Evolutionary conservation across 2,888 invertebrate genomes (phyloP).

Genomic region (Petrophora chlorosata): DNA sequence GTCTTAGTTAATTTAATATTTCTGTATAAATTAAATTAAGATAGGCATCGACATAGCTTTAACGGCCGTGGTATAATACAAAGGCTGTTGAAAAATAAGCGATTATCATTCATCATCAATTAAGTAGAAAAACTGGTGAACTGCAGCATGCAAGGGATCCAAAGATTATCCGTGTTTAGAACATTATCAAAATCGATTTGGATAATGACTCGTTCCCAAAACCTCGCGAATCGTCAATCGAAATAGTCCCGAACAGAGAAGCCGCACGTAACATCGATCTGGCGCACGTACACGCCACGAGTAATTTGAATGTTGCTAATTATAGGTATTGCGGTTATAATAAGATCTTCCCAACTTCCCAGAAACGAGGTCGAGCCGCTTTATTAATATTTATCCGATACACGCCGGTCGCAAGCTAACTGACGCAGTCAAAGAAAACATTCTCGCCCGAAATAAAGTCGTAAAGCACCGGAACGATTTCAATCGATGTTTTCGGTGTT

Average conservation of each 20-base stretch:
- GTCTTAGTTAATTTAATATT: no score
- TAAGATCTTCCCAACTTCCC: conserved; percentile 83
- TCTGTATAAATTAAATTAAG: no score
- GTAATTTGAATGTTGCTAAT: conserved; percentile 81
- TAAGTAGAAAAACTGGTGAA: no score
- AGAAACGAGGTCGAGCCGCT: conserved; percentile 81
- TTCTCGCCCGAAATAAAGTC: conserved; percentile 80
- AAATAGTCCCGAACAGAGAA: conserved; percentile 61
- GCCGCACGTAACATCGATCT: conserved; percentile 71
- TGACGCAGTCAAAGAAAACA: conserved; percentile 83
- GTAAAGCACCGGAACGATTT: conserved; percentile 80
- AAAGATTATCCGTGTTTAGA: conserved; percentile 22
- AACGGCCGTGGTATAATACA: no score
- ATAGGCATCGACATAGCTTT: no score
- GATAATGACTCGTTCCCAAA: conserved; percentile 47
- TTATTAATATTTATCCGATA: conserved; percentile 84
- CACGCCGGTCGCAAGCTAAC: conserved; percentile 76
- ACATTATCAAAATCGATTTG: conserved; percentile 35
- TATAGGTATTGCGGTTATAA: conserved; percentile 84
- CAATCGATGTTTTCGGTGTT: conserved; percentile 75
- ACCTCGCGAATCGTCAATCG: conserved; percentile 48
- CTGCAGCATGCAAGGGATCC: conserved; percentile 23
- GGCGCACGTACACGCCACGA: conserved; percentile 72
- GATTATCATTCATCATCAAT: no score
- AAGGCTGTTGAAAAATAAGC: neutral